phyloP scores from a whole-genome alignment of 2,113 vertebrate genomes.

The Eretmochelys imbricata region DNA sequence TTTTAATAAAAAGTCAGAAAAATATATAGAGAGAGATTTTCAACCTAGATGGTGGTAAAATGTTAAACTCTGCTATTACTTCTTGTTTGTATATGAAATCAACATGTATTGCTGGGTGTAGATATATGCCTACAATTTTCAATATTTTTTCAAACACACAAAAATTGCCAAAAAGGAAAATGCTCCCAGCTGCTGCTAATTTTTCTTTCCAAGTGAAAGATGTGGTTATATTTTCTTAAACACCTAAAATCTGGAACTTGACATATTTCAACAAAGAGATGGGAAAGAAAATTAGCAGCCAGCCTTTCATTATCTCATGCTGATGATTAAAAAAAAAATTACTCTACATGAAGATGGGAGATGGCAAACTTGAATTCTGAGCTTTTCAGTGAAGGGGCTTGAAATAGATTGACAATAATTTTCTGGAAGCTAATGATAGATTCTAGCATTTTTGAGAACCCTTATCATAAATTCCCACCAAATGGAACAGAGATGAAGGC shows the following conservation, averaged over 20 bases:
- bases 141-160: neutral
- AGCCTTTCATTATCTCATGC: neutral
- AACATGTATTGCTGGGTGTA: neutral
- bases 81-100: neutral
- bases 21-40: neutral
- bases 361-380: neutral
- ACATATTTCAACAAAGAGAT: neutral
- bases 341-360: neutral
- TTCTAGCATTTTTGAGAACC: neutral
- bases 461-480: neutral
- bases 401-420: neutral
- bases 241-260: neutral
- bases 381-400: neutral
- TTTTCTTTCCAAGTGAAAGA: neutral
- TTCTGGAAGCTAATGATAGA: neutral
- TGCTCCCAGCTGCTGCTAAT: neutral
- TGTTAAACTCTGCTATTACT: neutral
- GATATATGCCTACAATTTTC: neutral
- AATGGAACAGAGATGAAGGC: neutral
- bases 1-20: neutral
- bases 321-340: neutral
- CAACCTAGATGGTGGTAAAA: neutral
- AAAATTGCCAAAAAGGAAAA: neutral
- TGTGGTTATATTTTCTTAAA: neutral
- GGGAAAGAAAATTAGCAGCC: neutral